phyloP scores from a whole-genome alignment of 2,888 invertebrate species.

The Pycnomerus fuliginosus region DNA sequence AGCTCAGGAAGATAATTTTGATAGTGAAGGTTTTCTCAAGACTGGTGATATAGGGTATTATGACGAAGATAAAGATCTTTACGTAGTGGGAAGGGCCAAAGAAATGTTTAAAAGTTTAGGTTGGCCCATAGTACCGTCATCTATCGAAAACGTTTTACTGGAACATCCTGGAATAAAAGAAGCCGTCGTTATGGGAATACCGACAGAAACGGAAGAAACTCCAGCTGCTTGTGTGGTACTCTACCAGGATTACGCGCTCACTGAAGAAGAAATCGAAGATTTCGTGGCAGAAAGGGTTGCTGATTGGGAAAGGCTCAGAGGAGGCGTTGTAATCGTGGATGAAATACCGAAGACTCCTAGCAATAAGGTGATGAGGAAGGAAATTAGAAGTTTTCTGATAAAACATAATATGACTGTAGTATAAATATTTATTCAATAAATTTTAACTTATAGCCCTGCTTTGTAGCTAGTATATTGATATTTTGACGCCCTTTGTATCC shows the following conservation, averaged over 20 bases:
- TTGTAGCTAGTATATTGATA: too few species aligned
- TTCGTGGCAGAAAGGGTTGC: slow-evolving; percentile 34
- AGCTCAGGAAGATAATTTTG: slow-evolving; percentile 15
- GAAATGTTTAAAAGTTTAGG: slow-evolving; percentile 54
- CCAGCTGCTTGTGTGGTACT: slow-evolving; percentile 34
- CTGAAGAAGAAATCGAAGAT: slow-evolving; percentile 27
- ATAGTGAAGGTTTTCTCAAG: slow-evolving; percentile 53
- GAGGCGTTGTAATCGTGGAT: slow-evolving; percentile 35
- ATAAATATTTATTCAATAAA: too few species aligned
- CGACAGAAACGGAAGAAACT: slow-evolving; percentile 34
- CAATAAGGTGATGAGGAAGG: slow-evolving; percentile 25
- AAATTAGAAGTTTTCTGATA: slow-evolving; percentile 1
- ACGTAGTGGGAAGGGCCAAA: slow-evolving; percentile 54
- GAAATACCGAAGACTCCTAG: slow-evolving; percentile 37
- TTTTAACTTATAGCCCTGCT: too few species aligned
- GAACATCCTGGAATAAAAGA: slow-evolving; percentile 37
- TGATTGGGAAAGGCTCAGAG: slow-evolving; percentile 37
- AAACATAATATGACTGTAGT: too few species aligned
- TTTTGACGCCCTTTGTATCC: too few species aligned
- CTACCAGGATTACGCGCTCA: slow-evolving; percentile 5
- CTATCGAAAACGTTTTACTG: slow-evolving; percentile 34
- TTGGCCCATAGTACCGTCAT: slow-evolving; percentile 50
- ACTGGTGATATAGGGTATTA: slow-evolving; percentile 57
- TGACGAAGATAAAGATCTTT: slow-evolving; percentile 53
- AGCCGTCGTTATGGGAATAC: slow-evolving; percentile 37